phyloP scores from a whole-genome alignment of 2,113 vertebrate genomes.

The Nannobrachium achirus region DNA sequence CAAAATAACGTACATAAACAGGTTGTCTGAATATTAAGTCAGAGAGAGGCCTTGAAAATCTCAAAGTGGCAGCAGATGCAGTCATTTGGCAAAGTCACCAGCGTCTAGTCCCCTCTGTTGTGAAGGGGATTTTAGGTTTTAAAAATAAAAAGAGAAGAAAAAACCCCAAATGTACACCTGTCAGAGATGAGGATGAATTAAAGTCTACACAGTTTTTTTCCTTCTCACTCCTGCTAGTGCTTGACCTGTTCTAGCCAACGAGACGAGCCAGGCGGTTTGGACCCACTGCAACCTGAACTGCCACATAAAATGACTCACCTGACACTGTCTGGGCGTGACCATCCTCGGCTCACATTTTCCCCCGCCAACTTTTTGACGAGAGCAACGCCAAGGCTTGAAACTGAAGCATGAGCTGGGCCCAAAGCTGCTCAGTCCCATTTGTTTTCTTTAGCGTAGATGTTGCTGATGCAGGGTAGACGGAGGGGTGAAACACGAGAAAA shows the following conservation, averaged over 20 bases:
- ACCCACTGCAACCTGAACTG: slow-evolving; percentile 72
- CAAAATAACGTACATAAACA: slow-evolving; percentile 48
- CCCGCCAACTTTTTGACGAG: slow-evolving; percentile 49
- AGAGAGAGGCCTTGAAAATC: slow-evolving; percentile 34
- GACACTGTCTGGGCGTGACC: slow-evolving; percentile 68
- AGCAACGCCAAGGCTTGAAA: slow-evolving; percentile 60
- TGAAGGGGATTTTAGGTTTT: slow-evolving; percentile 51
- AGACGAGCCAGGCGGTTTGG: slow-evolving; percentile 61
- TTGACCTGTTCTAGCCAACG: slow-evolving; percentile 58
- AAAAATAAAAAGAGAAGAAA: slow-evolving; percentile 36
- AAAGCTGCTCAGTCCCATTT: slow-evolving; percentile 41
- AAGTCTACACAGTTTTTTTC: slow-evolving; percentile 56
- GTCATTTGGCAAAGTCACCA: slow-evolving; percentile 52
- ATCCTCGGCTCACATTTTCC: slow-evolving; percentile 72
- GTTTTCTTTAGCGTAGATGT: slow-evolving; percentile 67
- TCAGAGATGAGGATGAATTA: slow-evolving; percentile 52
- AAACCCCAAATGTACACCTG: slow-evolving; percentile 58
- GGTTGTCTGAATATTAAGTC: slow-evolving; percentile 33
- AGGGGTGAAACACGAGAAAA: slow-evolving; percentile 62
- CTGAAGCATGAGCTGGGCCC: slow-evolving; percentile 65
- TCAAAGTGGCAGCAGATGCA: slow-evolving; percentile 51
- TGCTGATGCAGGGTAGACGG: slow-evolving; percentile 63
- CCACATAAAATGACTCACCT: slow-evolving; percentile 79
- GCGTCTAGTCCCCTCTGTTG: slow-evolving; percentile 27
- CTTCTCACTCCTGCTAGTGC: slow-evolving; percentile 45